Evolutionary conservation across 2,888 invertebrate species (phyloP).

Genomic region (Gymnocheta viridis): DNA sequence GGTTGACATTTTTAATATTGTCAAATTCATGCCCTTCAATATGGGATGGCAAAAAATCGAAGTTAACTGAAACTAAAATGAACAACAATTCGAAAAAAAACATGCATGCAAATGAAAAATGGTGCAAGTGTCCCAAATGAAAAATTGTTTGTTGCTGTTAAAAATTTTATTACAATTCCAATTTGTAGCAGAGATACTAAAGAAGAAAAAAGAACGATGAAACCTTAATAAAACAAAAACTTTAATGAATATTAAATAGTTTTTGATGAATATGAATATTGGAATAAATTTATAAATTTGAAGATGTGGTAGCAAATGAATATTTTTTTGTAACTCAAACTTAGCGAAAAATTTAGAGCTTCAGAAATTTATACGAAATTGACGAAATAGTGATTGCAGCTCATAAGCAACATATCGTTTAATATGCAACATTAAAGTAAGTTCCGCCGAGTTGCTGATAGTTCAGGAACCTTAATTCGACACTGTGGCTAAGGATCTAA

Average conservation of each 20-base stretch:
- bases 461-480: no score
- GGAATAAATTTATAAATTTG: slow-evolving; percentile 16
- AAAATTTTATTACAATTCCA: slow-evolving; percentile 45
- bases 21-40: slow-evolving; percentile 64
- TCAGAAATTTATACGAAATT: no score
- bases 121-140: slow-evolving; percentile 39
- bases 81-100: slow-evolving; percentile 36
- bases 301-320: background rate
- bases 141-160: slow-evolving; percentile 28
- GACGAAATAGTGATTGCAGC: no score
- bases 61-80: slow-evolving; percentile 36
- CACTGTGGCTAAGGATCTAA: no score
- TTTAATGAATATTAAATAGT: slow-evolving; percentile 45
- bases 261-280: slow-evolving; percentile 38
- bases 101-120: slow-evolving; percentile 18
- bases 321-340: background rate
- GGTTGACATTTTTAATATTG: slow-evolving; percentile 68
- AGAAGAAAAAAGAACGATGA: background rate
- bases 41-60: slow-evolving; percentile 8
- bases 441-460: no score
- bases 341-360: background rate
- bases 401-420: no score
- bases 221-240: slow-evolving; percentile 4
- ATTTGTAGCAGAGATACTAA: slow-evolving; percentile 35
- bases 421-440: no score